Evolutionary conservation across 1,140 invertebrate genomes (phyloP), one percentile per base, ranked within the genome.

Genomic region (Drosophila ercepeae): DNA sequence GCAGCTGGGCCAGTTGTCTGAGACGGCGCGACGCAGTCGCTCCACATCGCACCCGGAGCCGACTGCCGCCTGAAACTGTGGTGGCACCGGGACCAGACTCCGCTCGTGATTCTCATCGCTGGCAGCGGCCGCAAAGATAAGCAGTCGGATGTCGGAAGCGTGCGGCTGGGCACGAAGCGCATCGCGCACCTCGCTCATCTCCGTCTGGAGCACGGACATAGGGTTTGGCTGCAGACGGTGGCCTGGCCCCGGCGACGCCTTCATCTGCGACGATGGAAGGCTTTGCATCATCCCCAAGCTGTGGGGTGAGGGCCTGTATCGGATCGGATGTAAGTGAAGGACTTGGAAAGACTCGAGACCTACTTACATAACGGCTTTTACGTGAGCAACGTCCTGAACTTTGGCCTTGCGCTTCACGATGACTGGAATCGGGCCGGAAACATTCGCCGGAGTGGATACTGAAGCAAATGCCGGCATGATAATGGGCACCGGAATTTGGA

Each of bases 41-140:
- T 74, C 46, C 8, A 74, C 55, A 3, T 68, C 48, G 9, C 65
- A 74, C 25, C 32, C 64, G 4, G 39, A 18, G 0, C 58, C 29
- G 2, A 36, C n/a, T 0, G 3, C 6, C 2, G 21, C 45, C 42
- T 53, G 42, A n/a, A 69, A 76, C 1, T 44, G 14, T 2, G 52
- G 52, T 1, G 73, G 57, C 13, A 57, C 50, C 6, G 70, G 70
- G 13, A 74, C 13, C 23, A 76, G 27, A 1, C 39, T 55, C 3
- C 25, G 19, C 4, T 52, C 50, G 53, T 60, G 52, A 7, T 23
- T 14, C 3, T 27, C 32, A 25, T 46, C 51, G 9, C 49, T 42
- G 4, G 61, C 70, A 1, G 73, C 73, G 6, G 69, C 34, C 3
- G 70, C 46, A 6, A 75, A 75, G 4, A 61, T 29, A 16, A 75